Base-by-base conservation (phyloP, 1,140 invertebrate genomes). In the Holcopasites calliopsidis region DNA sequence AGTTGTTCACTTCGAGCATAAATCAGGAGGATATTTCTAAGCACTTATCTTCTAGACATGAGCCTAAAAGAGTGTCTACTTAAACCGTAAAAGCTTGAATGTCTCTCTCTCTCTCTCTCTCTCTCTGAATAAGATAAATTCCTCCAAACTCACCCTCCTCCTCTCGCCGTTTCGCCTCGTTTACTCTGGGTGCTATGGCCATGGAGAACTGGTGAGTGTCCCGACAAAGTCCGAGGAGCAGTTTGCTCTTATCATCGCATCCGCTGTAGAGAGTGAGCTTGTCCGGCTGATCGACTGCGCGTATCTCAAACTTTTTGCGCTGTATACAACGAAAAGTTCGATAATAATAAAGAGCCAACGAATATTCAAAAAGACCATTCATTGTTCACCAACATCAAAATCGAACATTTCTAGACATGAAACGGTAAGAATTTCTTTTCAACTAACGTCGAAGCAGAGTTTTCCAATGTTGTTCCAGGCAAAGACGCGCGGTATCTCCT, bases 221-320 rank as follows among this genome's bases (percentile, higher is more conserved):
- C 84, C 96, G 95, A 91, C 97, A 99, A 23, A 99, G 93, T 18
- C 95, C 94, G 72, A 99, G 93, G 75, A 99, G 92, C 83, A 98
- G 95, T 92, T 98, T 96, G 87, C 97, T 97, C 89, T 98, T 97
- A 84, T 97, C 97, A 91, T 99, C 97, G 86, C 95, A 97, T 23
- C 94, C 95, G 18, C 97, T 97, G 89, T 97, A 98, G 66, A 98
- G 94, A 0, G 96, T 96, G 76, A 98, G 95, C 88, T 98, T 97
- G 78, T 95, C 95, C 62, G 93, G 92, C 79, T 92, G 92, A 84
- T 97, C 96, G 35, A 95, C 94, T 3, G 96, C 96, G 54, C 97
- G 94, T 80, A 99, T 98, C 92, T 99, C 97, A 92, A 99, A 99
- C 90, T 98, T 99, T 91, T 98, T 98, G 87, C 97, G 95, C 94